Evolutionary conservation across 1,140 invertebrate species (phyloP).

Genomic region (Papilio machaon): DNA sequence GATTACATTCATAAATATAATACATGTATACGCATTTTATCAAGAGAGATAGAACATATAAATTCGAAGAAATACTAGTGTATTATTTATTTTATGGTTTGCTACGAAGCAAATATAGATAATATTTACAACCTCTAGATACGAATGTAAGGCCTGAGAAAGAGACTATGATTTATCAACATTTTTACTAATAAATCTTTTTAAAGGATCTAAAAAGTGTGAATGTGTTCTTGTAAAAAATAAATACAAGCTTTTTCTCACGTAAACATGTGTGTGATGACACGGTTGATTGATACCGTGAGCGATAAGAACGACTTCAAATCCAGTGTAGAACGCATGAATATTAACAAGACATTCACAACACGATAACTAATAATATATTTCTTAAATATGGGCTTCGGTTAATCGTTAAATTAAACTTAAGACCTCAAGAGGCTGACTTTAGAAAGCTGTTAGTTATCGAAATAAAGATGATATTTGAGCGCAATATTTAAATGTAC

Average conservation of each 20-base stretch:
- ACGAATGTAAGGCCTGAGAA: background rate
- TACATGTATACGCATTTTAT: no score
- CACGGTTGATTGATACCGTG: background rate
- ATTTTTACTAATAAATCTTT: background rate
- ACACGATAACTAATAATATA: background rate
- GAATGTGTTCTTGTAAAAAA: background rate
- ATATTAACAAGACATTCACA: slow-evolving; percentile 12
- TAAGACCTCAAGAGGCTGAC: slow-evolving; percentile 4
- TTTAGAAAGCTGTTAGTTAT: slow-evolving; percentile 16
- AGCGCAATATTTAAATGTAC: no score
- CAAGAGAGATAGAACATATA: no score
- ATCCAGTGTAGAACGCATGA: background rate
- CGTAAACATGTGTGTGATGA: background rate
- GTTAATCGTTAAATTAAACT: slow-evolving; percentile 11
- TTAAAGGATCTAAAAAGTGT: background rate
- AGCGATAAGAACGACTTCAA: background rate
- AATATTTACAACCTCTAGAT: background rate
- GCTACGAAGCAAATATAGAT: background rate
- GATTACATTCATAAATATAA: no score
- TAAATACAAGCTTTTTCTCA: background rate
- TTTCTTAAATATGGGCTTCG: slow-evolving; percentile 7
- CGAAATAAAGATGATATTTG: background rate
- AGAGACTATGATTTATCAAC: slow-evolving; percentile 1
- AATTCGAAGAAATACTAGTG: no score
- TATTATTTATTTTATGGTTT: no score